Evolutionary conservation across 2,797 vertebrate species (phyloP), one percentile per base, ranked within the genome.

Genomic region (Eutrigla gurnardus): DNA sequence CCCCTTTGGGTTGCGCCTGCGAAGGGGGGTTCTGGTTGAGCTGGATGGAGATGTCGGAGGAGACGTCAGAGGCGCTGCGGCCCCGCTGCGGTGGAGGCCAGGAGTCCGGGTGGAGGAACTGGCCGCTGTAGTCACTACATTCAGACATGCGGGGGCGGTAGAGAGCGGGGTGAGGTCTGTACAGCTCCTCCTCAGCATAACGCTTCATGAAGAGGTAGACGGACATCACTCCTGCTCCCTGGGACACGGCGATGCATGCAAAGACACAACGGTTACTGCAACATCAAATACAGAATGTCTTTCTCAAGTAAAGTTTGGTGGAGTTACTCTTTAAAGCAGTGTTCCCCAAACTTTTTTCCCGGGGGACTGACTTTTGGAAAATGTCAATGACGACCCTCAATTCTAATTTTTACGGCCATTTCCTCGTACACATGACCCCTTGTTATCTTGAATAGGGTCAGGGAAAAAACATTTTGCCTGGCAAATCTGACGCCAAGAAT

Each of bases 201-300:
- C 97, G 96, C 85, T 97, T 98, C 94, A 97, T 98, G 92, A 98
- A 98, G 64, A 98, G 94, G 92, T 98, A 98, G 77, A 98, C 96
- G 0, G 97, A 98, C 96, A 98, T 97, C 77, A 98, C 97, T 0
- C 97, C 97, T 0, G 97, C 96, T 0, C 96, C 96, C 97, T 97
- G 90, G 11, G 15, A 73, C 11, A 42, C 42, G 45, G 7, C 0
- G 9, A 37, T 1, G 40, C 14, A 57, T 0, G 52, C 33, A 58
- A 2, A 63, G 11, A 62, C 6, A 17, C 33, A 45, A 4, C 3
- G 11, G 25, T 58, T 33, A 62, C 25, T 64, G 43, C 35, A 55
- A 36, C 25, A 25, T 25, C 36, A 52, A 5, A n/a, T 37, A 12
- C 17, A 17, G 8, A 1, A 4, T 13, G 47, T 13, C 9, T n/a